Conservation (phyloP, 2,113 vertebrate genomes). For the Stigmatopora nigra region DNA sequence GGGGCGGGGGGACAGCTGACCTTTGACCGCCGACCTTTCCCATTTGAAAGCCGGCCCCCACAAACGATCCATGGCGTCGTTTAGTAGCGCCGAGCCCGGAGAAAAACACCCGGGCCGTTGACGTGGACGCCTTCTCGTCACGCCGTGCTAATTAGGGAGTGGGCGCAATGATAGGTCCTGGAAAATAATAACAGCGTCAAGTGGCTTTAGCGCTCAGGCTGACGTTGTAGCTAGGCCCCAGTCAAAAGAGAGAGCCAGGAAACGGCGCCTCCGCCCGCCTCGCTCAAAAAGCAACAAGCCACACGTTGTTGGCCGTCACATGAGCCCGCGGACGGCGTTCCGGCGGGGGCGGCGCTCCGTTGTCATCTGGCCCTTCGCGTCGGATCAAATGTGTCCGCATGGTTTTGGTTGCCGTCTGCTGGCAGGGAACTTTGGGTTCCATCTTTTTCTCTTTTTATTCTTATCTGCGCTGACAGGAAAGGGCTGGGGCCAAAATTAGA, state of each 20-base stretch:
- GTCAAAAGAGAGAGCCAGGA: background rate
- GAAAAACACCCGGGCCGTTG: background rate
- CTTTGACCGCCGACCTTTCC: too few species aligned
- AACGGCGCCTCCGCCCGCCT: background rate
- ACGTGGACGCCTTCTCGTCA: constrained; percentile 22
- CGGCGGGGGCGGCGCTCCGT: background rate
- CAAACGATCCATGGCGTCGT: too few species aligned
- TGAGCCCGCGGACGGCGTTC: constrained; percentile 11
- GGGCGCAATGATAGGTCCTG: constrained; percentile 36
- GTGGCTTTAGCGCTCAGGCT: constrained; percentile 11
- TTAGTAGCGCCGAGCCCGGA: too few species aligned
- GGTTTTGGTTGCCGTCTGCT: background rate
- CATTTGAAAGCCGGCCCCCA: too few species aligned
- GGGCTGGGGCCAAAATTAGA: background rate
- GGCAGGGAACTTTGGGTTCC: background rate
- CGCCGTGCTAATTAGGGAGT: constrained; percentile 36
- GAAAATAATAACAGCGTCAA: constrained; percentile 1
- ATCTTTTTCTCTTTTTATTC: constrained; percentile 5
- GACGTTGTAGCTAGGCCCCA: background rate
- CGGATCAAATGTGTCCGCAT: background rate
- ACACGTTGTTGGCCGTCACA: constrained; percentile 3
- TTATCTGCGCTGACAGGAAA: background rate
- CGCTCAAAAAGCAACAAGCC: background rate
- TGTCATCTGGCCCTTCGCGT: background rate
- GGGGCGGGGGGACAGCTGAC: too few species aligned